Conservation (phyloP, 2,888 invertebrate genomes). For the Trisateles emortualis region DNA sequence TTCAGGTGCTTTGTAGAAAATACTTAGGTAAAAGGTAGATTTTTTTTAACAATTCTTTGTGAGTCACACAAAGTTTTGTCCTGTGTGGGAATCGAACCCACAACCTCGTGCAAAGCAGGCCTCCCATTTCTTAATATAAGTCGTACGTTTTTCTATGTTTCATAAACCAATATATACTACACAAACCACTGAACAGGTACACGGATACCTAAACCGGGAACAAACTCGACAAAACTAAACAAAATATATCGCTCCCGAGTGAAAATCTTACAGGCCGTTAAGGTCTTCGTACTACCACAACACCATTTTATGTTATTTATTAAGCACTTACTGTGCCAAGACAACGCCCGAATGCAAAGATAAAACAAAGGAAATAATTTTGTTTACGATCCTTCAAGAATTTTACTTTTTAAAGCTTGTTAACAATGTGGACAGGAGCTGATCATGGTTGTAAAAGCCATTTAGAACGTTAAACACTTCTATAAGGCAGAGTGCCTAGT, state of each 20-base stretch:
- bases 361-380: neutral
- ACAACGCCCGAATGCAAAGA: neutral
- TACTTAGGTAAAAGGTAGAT: no score
- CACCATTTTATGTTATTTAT: neutral
- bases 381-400: neutral
- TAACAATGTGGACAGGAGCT: no score
- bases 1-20: no score
- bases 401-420: neutral
- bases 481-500: no score
- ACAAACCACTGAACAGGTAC: neutral
- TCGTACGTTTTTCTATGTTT: no score
- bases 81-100: no score
- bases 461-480: no score
- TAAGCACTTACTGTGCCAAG: neutral
- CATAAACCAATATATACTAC: neutral
- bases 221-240: neutral
- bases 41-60: no score
- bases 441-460: no score
- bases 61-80: no score
- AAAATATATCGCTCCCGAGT: neutral
- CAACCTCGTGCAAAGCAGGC: no score
- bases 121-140: no score
- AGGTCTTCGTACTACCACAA: neutral
- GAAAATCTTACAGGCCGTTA: neutral
- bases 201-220: neutral